Conservation (phyloP, 2,797 vertebrate genomes). For the Cheirogaleus major region DNA sequence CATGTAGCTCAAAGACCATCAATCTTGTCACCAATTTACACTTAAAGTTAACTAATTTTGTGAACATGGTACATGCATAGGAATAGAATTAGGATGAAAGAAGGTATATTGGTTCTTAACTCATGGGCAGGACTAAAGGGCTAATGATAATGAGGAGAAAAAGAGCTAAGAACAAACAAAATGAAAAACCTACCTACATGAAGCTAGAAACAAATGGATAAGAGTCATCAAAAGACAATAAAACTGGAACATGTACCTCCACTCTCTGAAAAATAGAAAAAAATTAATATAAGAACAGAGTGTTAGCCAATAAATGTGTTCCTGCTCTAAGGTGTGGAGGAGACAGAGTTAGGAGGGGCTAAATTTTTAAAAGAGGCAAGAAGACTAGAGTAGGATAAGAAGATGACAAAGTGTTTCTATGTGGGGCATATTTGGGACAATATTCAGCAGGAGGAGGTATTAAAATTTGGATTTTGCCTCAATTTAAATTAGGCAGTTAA, state of each 20-base stretch:
- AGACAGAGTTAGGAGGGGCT: neutral
- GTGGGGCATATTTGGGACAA: neutral
- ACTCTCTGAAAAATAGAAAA: neutral
- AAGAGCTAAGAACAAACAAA: neutral
- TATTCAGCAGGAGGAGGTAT: neutral
- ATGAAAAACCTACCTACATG: neutral
- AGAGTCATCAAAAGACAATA: neutral
- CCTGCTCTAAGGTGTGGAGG: neutral
- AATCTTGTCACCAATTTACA: neutral
- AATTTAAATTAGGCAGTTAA: constrained; percentile 2
- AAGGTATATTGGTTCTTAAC: neutral
- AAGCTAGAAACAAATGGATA: neutral
- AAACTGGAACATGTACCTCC: neutral
- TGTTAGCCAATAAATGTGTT: neutral
- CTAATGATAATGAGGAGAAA: neutral
- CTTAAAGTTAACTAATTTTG: neutral
- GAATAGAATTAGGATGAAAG: neutral
- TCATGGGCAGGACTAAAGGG: neutral
- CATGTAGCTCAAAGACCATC: neutral
- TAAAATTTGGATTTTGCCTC: constrained; percentile 20
- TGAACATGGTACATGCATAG: neutral
- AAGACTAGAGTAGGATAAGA: neutral
- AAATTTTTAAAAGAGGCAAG: neutral
- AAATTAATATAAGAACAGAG: neutral
- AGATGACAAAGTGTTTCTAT: neutral